Evolutionary conservation across 2,888 invertebrate species (phyloP).

Genomic region (Acanthoscelides obtectus): DNA sequence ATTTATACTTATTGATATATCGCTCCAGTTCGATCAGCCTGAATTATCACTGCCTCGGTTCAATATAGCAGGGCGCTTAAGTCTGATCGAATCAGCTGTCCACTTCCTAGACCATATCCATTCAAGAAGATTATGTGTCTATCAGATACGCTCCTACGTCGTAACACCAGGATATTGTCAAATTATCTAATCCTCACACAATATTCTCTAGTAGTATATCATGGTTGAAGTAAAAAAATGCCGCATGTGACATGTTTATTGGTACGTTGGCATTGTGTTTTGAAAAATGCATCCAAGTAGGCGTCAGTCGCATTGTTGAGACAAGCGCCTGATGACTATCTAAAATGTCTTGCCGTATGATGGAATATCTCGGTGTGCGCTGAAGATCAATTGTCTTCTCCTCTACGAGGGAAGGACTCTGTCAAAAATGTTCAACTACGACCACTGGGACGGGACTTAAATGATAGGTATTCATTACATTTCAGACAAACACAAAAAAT

Average conservation of each 20-base stretch:
- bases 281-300: slow-evolving; percentile 5
- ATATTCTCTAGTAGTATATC: neutral
- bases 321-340: slow-evolving; percentile 6
- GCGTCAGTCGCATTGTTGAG: slow-evolving; percentile 3
- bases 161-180: neutral
- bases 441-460: too few relatives aligned
- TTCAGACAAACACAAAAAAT: too few relatives aligned
- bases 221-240: neutral
- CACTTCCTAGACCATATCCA: neutral
- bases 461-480: too few relatives aligned
- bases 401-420: neutral
- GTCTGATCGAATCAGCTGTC: neutral
- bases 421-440: too few relatives aligned
- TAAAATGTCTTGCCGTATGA: neutral
- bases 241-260: slow-evolving; percentile 8
- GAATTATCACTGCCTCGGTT: neutral
- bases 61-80: neutral
- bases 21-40: neutral
- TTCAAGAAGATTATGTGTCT: neutral
- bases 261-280: slow-evolving; percentile 9
- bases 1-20: neutral
- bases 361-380: neutral
- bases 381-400: neutral
- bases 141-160: neutral
- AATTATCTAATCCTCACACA: neutral